These are phyloP conservation scores for Rynchops niger DNA, from an alignment of 2,113 vertebrate species.

Conservation along the genomic window DNA sequence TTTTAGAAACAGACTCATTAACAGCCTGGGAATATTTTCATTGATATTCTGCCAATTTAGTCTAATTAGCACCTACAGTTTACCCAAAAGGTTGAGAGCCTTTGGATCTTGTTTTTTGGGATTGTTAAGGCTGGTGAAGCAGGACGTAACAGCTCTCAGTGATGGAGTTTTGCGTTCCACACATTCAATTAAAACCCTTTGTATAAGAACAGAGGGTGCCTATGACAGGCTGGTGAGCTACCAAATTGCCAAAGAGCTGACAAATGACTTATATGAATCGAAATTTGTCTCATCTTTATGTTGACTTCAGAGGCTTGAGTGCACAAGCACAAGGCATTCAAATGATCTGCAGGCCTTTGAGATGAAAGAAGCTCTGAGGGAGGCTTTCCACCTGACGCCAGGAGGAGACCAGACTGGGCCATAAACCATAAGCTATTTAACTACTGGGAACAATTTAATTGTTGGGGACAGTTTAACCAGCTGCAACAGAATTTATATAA, in stretches of 20 bases:
- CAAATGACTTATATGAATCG: background rate
- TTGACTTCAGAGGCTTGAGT: background rate
- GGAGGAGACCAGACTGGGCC: background rate
- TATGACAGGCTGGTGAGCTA: background rate
- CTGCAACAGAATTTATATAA: background rate
- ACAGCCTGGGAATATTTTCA: background rate
- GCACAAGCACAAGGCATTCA: background rate
- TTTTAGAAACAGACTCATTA: background rate
- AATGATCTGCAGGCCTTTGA: background rate
- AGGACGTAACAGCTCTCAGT: background rate
- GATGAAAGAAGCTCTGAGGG: conserved; percentile 3
- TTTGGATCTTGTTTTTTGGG: background rate
- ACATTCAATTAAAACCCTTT: background rate
- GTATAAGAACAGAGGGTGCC: background rate
- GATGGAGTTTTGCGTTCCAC: background rate
- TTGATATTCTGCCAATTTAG: background rate
- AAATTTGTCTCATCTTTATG: background rate
- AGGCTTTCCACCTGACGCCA: background rate
- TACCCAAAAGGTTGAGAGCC: background rate
- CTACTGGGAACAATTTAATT: background rate
- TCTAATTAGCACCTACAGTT: background rate
- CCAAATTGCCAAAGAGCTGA: background rate
- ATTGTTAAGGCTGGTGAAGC: background rate
- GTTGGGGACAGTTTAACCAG: background rate
- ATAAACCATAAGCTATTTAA: background rate